These are phyloP conservation scores for Lepidurus apus DNA, from an alignment of 1,140 invertebrate genomes.

Conservation along the genomic window DNA sequence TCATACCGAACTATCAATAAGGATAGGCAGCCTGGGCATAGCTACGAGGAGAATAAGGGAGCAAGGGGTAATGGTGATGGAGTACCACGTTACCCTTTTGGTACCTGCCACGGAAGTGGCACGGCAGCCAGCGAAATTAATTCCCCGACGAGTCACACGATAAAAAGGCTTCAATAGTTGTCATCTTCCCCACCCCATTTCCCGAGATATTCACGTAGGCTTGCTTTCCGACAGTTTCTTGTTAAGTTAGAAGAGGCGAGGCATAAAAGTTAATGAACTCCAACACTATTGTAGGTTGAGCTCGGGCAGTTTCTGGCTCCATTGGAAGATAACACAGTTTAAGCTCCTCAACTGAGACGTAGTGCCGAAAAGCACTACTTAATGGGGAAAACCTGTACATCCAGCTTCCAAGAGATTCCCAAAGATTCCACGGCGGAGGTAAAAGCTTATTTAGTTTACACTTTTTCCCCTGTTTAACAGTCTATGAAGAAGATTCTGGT, in stretches of 20 bases:
- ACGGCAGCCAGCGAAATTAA: neutral
- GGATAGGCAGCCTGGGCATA: neutral
- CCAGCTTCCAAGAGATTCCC: too few species aligned
- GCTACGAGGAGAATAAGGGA: neutral
- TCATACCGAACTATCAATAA: neutral
- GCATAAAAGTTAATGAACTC: neutral
- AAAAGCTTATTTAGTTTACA: too few species aligned
- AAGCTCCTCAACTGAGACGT: too few species aligned
- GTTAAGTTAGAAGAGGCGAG: neutral
- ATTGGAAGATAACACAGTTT: too few species aligned
- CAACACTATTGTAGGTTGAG: too few species aligned
- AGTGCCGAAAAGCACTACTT: too few species aligned
- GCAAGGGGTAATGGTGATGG: neutral
- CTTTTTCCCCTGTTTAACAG: too few species aligned
- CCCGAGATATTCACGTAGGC: neutral
- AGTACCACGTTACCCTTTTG: neutral
- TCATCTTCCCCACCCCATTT: neutral
- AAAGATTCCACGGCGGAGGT: too few species aligned
- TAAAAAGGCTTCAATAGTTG: neutral
- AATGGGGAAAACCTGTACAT: too few species aligned
- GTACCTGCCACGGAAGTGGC: conserved; percentile 1
- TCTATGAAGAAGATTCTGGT: too few species aligned
- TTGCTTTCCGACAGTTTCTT: neutral
- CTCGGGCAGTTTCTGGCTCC: too few species aligned
- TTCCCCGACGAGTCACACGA: neutral